Base-by-base conservation (phyloP, 2,797 vertebrate genomes). In the Chelon auratus region DNA sequence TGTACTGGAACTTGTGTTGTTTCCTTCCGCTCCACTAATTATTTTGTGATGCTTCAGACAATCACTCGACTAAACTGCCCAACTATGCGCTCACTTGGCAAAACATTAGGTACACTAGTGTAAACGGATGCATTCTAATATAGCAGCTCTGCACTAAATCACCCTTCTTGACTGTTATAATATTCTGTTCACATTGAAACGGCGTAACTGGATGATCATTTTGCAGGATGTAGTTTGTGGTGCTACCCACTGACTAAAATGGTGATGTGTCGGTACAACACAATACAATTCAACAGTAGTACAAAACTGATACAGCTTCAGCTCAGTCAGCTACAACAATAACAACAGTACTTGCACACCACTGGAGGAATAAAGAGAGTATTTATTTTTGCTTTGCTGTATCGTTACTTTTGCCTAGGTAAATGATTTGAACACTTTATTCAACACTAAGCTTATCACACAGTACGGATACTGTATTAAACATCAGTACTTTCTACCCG, bases 401-500 rank as follows among this genome's bases (percentile, higher is more conserved):
- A 39, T 58, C 47, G 3, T 48, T 13, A 36, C 14, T 12, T 67
- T 43, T n/a, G 13, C 68, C 30, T 61, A n/a, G 30, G 30, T 33
- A 33, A 33, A 33, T 33, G 7, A 33, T 33, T 33, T 33, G 1
- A 33, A 33, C 30, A 33, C 30, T 33, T 33, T 33, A 8, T 33
- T 3, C 30, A 33, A 33, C 30, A 33, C 7, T 33, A 33, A 8
- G 45, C 9, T 26, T 47, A 50, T 42, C n/a, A 11, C 20, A 36
- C 45, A 9, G 45, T 30, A 15, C 22, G 3, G 30, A 33, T 33
- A 33, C 30, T 53, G 30, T 26, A 52, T 14, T 9, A 47, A 47
- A 18, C 45, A 36, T 59, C 11, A 1, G 14, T 68, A 37, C 62
- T 70, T 79, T 62, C 36, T 45, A 66, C 42, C 37, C 40, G 36